Base-by-base conservation (phyloP, 2,888 invertebrate genomes). In the Apeira syringaria region DNA sequence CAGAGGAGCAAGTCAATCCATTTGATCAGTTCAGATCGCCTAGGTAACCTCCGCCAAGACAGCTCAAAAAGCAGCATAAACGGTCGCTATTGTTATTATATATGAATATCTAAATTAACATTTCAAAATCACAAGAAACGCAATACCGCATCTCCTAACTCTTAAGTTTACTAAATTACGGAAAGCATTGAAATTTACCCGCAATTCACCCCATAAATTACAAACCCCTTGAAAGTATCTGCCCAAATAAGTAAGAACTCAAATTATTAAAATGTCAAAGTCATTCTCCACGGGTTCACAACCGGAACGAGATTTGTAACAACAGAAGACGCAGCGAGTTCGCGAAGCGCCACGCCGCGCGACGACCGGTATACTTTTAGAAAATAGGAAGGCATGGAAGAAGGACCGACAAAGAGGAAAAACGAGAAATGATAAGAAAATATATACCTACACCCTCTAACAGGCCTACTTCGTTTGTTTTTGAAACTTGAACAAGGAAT, bases 251-350 rank as follows among this genome's bases (percentile, higher is more conserved):
- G 29, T 34, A 35, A 20, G 20, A 7, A 20, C n/a, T 24, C 9
- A 33, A 38, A 34, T 44, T 33, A 44, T 44, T 44, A 38, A n/a
- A 38, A 34, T 34, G 33, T 38, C 28, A 38, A 29, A 44, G 28
- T 38, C 44, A 34, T 38, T 37, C 37, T 11, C 18, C 29, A 25
- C 25, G 30, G 38, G 33, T 38, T 24, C 28, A 10, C 24, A 38
- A 38, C 38, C 29, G 33, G 33, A 44, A 38, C 38, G 17, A 44
- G 25, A 42, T 42, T 36, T 31, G 36, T 32, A 32, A 43, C 30
- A 37, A 29, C 42, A 26, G 35, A 27, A 29, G 41, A 34, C 25
- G 25, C 17, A 29, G 12, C 18, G 35, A 30, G 26, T 30, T 42
- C 25, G 25, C 24, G 20, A 31, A 35, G n/a, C 10, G 12, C 13